Conservation (phyloP, 2,113 vertebrate species). For the Electrona antarctica region DNA sequence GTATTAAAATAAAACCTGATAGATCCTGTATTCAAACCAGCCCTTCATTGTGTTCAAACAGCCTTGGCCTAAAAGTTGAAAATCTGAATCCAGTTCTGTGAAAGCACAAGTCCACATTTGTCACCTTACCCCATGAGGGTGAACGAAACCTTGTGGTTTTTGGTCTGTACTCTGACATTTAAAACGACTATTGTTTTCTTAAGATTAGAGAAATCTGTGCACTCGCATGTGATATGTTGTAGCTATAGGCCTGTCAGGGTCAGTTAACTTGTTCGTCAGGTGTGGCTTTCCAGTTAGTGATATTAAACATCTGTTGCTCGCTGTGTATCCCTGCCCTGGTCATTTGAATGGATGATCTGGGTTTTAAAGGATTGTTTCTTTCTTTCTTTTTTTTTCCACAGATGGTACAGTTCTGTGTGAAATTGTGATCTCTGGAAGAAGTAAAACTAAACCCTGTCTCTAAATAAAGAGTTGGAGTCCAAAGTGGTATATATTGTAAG, state of each 20-base stretch:
- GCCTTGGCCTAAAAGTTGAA: neutral
- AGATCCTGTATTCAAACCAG: conserved; percentile 2
- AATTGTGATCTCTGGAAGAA: conserved; percentile 37
- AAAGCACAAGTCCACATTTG: conserved; percentile 29
- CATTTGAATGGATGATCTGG: neutral
- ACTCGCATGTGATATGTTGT: conserved; percentile 2
- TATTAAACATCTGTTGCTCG: conserved; percentile 22
- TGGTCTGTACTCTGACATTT: neutral
- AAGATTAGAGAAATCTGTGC: conserved; percentile 1
- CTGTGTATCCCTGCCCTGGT: neutral
- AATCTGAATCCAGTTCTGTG: conserved; percentile 2
- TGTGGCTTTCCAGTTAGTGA: conserved; percentile 20
- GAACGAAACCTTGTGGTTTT: neutral
- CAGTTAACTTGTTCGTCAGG: conserved; percentile 9
- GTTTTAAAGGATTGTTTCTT: neutral
- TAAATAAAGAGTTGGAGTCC: neutral
- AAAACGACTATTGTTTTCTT: neutral
- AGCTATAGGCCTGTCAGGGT: neutral
- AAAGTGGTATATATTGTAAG: neutral
- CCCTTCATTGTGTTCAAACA: neutral
- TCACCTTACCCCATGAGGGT: neutral
- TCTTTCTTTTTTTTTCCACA: neutral
- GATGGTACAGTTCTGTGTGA: conserved; percentile 14
- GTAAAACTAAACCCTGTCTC: too few relatives aligned
- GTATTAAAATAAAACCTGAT: conserved; percentile 35